Base-by-base conservation (phyloP, 2,797 vertebrate genomes). In the Eurystomus glaucurus region DNA sequence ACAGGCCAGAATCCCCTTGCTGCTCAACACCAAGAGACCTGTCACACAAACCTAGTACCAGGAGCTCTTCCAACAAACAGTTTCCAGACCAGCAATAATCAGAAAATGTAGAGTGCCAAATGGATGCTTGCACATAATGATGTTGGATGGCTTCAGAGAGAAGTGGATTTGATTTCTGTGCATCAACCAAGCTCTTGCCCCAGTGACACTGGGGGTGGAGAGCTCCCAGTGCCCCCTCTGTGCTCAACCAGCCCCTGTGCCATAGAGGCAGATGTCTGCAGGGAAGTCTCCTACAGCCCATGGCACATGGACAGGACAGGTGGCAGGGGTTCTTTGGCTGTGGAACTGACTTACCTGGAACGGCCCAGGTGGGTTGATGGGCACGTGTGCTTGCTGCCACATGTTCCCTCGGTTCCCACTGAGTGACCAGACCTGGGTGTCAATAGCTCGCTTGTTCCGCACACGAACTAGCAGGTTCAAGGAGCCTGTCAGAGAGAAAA, bases 391-490 rank as follows among this genome's bases (percentile, higher is more conserved):
- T 96, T 99, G 99, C 93, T 98, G 99, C 99, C 99, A 99, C 92
- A 98, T 97, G 0, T 99, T 98, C 17, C 99, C 99, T 77, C 99
- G 98, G 94, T 99, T 98, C 64, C 99, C 99, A 4, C 99, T 99
- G 95, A 98, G 99, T 0, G 98, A 98, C 99, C 99, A 99, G 51
- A 98, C 98, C 26, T 99, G 97, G 0, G 98, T 98, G 96, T 99
- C 99, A 58, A 99, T 98, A 29, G 98, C 98, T 76, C 99, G 98
- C 31, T 99, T 99, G 97, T 99, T 99, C 93, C 98, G 98, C 85
- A 99, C 98, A 3, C 99, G 98, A 80, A 99, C 98, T 16, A 99
- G 98, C 39, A 99, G 98, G 92, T 99, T 99, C 81, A 99, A 98
- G 31, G 98, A 98, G 28, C 99, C 99, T 98, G 91, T 13, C 87